These are phyloP conservation scores for Desmodus rotundus DNA, from an alignment of 2,113 vertebrate genomes.

Conservation along the genomic window DNA sequence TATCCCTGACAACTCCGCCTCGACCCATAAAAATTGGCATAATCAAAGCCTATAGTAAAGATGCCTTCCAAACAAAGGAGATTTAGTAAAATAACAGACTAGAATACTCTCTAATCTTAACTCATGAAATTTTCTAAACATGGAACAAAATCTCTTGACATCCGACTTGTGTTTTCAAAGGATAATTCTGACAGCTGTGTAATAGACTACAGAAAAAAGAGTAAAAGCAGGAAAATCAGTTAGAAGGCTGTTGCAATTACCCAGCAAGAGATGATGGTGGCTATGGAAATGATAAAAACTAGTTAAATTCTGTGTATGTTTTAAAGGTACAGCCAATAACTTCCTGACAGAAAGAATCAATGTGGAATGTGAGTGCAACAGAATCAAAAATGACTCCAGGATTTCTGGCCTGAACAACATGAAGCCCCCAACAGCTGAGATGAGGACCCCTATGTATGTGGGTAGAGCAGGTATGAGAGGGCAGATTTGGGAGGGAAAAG, in stretches of 20 bases:
- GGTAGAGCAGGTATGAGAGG: not conserved
- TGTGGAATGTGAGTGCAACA: not conserved
- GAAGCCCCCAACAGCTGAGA: not conserved
- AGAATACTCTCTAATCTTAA: constrained; percentile 1
- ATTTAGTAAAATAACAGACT: not conserved
- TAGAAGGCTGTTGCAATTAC: not conserved
- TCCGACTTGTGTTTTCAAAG: not conserved
- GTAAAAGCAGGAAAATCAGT: not conserved
- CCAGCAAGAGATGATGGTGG: not conserved
- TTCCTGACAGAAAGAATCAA: not conserved
- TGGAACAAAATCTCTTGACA: not conserved
- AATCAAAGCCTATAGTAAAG: not conserved
- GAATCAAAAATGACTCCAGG: not conserved
- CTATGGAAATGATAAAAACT: not conserved
- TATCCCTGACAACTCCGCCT: not conserved
- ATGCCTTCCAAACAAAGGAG: not conserved
- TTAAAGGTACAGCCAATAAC: not conserved
- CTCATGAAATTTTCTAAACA: not conserved
- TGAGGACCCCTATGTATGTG: not conserved
- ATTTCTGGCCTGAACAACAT: not conserved
- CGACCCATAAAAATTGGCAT: not conserved
- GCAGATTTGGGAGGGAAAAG: not conserved
- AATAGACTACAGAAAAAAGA: not conserved
- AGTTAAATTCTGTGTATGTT: not conserved
- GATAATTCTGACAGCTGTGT: not conserved